Base-by-base conservation (phyloP, 1,140 invertebrate species). In the Fopius arisanus region DNA sequence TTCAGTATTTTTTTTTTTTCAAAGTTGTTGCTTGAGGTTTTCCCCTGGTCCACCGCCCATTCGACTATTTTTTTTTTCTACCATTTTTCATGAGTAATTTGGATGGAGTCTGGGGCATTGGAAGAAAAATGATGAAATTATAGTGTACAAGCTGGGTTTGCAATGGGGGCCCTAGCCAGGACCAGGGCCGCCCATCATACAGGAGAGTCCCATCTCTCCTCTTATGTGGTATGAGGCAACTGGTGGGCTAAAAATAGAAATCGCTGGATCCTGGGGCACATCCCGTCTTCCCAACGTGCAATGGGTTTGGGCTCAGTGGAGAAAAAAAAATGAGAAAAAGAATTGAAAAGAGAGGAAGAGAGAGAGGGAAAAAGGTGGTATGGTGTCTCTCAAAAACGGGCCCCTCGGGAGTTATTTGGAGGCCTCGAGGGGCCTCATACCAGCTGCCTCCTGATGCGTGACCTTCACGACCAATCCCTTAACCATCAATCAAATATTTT, bases 141-240 rank as follows among this genome's bases (percentile, higher is more conserved):
- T 59, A 59, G 54, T 28, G 54, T 59, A 59, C 54, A 14, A 51
- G 23, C 14, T 69, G 28, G n/a, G 48, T 28, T 7, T n/a, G 37
- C 29, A 71, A 63, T 65, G 31, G 43, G 33, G 54, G 40, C 48
- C 31, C 31, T 68, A 41, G 26, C n/a, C 51, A 54, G 48, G 23
- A n/a, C 43, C n/a, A n/a, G n/a, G n/a, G n/a, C n/a, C n/a, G n/a
- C n/a, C n/a, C 23, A 43, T 37, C 63, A 37, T 65, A 69, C 54
- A 79, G 80, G 80, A 82, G 81, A 72, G 72, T 23, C 43, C 67
- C 76, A 73, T 48, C 72, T 77, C 73, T 72, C 72, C 21, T 63
- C 9, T 73, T 28, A 59, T 59, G 54, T 59, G 54, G 48, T 33
- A 28, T 26, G 71, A 65, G 65, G 71, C 19, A 28, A 67, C 43